Evolutionary conservation across 1,140 invertebrate genomes (phyloP).

Genomic region (Semibalanus balanoides): DNA sequence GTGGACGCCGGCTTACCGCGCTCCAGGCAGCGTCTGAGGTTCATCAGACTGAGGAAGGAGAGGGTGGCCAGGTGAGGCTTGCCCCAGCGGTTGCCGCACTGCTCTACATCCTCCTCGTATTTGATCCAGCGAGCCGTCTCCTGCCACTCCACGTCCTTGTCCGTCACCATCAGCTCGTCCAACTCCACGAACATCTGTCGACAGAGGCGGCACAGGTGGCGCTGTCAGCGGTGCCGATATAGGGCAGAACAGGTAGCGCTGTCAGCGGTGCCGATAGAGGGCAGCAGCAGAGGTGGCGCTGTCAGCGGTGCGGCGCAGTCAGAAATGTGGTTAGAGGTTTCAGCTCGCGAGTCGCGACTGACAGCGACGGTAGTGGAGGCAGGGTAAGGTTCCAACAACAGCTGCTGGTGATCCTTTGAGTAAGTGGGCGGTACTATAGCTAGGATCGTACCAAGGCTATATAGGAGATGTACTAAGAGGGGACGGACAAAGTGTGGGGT

Average conservation of each 20-base stretch:
- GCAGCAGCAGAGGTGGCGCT: background rate
- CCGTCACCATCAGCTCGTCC: constrained; percentile 56
- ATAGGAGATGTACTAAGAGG: too few relatives aligned
- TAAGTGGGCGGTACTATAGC: too few relatives aligned
- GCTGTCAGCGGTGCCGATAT: too few relatives aligned
- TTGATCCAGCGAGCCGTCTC: constrained; percentile 45
- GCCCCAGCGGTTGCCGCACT: constrained; percentile 36
- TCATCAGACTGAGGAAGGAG: constrained; percentile 81
- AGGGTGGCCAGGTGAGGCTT: constrained; percentile 76
- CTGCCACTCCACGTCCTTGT: constrained; percentile 38
- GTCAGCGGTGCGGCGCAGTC: too few relatives aligned
- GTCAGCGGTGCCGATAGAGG: constrained; percentile 9
- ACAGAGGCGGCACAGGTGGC: background rate
- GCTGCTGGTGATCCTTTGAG: too few relatives aligned
- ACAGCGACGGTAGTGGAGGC: too few relatives aligned
- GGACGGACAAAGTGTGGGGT: too few relatives aligned
- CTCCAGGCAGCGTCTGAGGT: constrained; percentile 70
- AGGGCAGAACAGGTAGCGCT: constrained; percentile 13
- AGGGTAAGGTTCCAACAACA: too few relatives aligned
- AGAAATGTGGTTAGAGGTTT: too few relatives aligned
- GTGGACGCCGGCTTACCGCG: constrained; percentile 46
- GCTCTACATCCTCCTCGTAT: constrained; percentile 43
- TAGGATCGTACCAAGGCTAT: too few relatives aligned
- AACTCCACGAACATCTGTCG: constrained; percentile 66
- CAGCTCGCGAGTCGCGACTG: too few relatives aligned